These are phyloP conservation scores for Falco biarmicus DNA, from an alignment of 2,797 vertebrate species.

Conservation along the genomic window DNA sequence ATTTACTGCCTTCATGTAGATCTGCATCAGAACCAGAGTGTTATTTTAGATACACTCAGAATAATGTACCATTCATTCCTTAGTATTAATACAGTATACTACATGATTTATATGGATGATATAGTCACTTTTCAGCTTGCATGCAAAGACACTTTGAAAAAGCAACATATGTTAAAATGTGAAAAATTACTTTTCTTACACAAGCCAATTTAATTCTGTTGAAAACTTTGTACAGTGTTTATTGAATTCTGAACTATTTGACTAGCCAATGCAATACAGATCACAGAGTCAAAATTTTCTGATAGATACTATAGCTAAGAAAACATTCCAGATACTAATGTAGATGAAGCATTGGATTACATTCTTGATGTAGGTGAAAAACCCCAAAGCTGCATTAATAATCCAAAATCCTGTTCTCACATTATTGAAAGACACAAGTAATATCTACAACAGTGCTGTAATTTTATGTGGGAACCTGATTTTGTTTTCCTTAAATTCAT, in stretches of 20 bases:
- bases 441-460: not conserved
- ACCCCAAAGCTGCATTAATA: not conserved
- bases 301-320: not conserved
- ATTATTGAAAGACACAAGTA: not conserved
- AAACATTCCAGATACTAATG: not conserved
- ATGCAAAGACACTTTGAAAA: not conserved
- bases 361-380: not conserved
- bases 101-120: not conserved
- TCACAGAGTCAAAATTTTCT: not conserved
- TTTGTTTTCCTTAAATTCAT: not conserved
- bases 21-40: not conserved
- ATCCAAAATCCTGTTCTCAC: not conserved
- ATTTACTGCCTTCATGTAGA: not conserved
- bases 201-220: not conserved
- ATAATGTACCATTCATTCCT: not conserved
- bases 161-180: not conserved
- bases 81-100: not conserved
- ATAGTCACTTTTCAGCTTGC: not conserved
- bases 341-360: not conserved
- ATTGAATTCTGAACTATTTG: not conserved
- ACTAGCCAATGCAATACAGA: not conserved
- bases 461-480: not conserved
- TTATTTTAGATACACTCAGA: not conserved
- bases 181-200: not conserved
- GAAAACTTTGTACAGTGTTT: not conserved